A percentile compares a stretch with the other conserved stretches of the same genome.
phyloP scores from a whole-genome alignment of 1,140 invertebrate species.

The Calosoma granatense region DNA sequence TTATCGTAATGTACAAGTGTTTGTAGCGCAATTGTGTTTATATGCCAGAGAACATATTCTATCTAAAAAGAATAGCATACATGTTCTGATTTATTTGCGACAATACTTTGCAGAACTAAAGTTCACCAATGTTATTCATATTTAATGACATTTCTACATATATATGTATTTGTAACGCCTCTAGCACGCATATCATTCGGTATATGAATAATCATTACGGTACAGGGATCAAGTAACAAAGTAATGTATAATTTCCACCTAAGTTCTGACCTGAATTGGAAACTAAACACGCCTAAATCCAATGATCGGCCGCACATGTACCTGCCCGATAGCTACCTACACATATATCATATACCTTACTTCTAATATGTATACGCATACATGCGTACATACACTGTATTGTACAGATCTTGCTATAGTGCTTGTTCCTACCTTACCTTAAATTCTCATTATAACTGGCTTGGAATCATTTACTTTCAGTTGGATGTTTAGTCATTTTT shows the following conservation, averaged over 20 bases:
- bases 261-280: slow-evolving; percentile 2
- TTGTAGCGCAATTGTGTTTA: background rate
- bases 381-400: background rate
- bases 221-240: background rate
- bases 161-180: background rate
- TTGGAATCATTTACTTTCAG: no score
- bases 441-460: no score
- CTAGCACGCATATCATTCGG: background rate
- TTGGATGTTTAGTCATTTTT: no score
- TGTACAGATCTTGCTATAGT: no score
- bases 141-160: background rate
- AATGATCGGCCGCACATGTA: no score
- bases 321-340: background rate
- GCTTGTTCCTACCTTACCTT: no score
- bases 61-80: background rate
- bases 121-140: no score
- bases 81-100: background rate
- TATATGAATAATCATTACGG: background rate
- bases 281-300: slow-evolving; percentile 3
- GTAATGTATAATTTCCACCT: background rate
- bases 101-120: background rate
- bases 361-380: background rate
- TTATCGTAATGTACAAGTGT: background rate
- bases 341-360: background rate
- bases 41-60: background rate